Base-by-base conservation (phyloP, 1,140 invertebrate genomes). In the Panagrolaimus sp. region DNA sequence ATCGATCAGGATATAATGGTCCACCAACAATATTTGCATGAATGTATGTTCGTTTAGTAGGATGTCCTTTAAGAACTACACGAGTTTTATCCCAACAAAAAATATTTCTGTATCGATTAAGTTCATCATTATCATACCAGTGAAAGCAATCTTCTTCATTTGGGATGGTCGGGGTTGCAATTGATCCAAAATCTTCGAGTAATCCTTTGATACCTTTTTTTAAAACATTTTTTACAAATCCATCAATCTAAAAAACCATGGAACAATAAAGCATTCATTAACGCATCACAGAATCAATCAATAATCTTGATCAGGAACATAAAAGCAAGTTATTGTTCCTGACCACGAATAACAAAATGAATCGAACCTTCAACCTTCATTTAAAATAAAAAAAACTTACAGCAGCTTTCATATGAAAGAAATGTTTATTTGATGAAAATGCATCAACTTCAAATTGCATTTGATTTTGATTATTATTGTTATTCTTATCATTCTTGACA, bases 161-260 rank as follows among this genome's bases (percentile, higher is more conserved):
- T 21, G 52, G 21, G 0, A 21, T 12, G 10, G 28, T 58, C 17
- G 21, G 10, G 5, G 17, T 58, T 21, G 12, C 14, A 28, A 58
- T 21, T 58, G 21, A 26, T 12, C 10, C 52, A 28, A 58, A 58
- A 26, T 58, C 52, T 3, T 58, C 52, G 15, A 21, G 52, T 26
- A 58, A 28, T 21, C 52, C 52, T n/a, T 21, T 12, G 17, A 58
- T n/a, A 14, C 52, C 52, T 58, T 58, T 58, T 58, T 58, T n/a
- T 21, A 58, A 28, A 28, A n/a, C 28, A 21, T 58, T 28, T 10
- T 12, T 12, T 12, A 58, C 17, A 21, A 58, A 58, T 21, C 1
- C 21, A 26, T 58, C 52, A 21, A 58, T 58, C 52, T 58, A 28
- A 28, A 58, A 58, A 3, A 2, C 2, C 2, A 38, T 38, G 2